phyloP scores from a whole-genome alignment of 2,797 vertebrate genomes.

The Buphagus erythrorhynchus region DNA sequence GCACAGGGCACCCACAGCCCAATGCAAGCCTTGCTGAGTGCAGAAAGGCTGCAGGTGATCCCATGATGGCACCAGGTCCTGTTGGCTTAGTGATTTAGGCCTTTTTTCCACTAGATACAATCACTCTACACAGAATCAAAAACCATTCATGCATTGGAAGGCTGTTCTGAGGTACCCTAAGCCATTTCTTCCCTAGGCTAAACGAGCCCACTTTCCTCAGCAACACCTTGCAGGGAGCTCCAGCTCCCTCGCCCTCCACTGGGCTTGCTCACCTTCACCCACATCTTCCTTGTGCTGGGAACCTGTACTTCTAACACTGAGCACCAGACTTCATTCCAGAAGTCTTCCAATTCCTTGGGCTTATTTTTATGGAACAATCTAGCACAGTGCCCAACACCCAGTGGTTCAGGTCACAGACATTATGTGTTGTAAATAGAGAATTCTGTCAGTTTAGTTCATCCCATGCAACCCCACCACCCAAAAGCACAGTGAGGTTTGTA shows the following conservation, averaged over 20 bases:
- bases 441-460: neutral
- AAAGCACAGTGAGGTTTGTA: neutral
- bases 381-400: neutral
- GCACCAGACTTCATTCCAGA: neutral
- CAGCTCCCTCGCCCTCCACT: neutral
- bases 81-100: neutral
- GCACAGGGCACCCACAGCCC: neutral
- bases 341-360: neutral
- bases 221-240: neutral
- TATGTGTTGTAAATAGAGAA: neutral
- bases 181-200: neutral
- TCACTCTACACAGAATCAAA: neutral
- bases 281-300: too few relatives aligned
- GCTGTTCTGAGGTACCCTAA: neutral
- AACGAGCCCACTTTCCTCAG: neutral
- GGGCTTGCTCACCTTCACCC: neutral
- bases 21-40: accelerated
- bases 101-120: neutral
- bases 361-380: neutral
- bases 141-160: neutral
- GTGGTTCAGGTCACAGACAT: neutral
- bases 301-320: neutral
- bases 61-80: neutral
- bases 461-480: neutral
- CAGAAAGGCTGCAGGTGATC: neutral